Evolutionary conservation across 2,797 vertebrate species (phyloP).

Genomic region (Mus spretus): DNA sequence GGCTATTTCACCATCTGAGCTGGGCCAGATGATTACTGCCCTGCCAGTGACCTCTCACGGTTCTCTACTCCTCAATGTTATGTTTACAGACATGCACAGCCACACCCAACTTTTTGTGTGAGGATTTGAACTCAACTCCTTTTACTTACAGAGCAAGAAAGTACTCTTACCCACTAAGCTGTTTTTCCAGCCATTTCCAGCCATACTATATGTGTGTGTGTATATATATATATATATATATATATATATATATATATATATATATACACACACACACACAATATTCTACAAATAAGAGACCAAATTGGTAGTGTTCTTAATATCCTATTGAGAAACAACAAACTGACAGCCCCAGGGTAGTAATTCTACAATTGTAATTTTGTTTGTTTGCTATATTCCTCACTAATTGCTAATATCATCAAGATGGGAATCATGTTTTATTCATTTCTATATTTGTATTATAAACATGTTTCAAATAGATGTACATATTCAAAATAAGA

Average conservation of each 20-base stretch:
- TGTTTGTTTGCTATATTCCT: constrained; percentile 4
- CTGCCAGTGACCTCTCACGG: neutral
- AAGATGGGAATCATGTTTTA: constrained; percentile 8
- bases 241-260: neutral
- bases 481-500: constrained; percentile 46
- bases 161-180: neutral
- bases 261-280: no score
- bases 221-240: no score
- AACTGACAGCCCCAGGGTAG: neutral
- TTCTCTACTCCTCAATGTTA: neutral
- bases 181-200: neutral
- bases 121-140: neutral
- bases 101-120: neutral
- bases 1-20: neutral
- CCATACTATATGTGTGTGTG: no score
- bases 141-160: neutral
- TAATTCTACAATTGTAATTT: neutral
- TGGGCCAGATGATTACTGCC: no score
- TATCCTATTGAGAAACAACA: constrained; percentile 19
- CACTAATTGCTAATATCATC: neutral
- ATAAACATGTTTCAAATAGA: constrained; percentile 61
- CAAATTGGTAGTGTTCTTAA: neutral
- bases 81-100: no score
- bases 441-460: neutral
- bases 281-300: constrained; percentile 15